Evolutionary conservation across 2,113 vertebrate genomes (phyloP).

Genomic region (Candoia aspera): DNA sequence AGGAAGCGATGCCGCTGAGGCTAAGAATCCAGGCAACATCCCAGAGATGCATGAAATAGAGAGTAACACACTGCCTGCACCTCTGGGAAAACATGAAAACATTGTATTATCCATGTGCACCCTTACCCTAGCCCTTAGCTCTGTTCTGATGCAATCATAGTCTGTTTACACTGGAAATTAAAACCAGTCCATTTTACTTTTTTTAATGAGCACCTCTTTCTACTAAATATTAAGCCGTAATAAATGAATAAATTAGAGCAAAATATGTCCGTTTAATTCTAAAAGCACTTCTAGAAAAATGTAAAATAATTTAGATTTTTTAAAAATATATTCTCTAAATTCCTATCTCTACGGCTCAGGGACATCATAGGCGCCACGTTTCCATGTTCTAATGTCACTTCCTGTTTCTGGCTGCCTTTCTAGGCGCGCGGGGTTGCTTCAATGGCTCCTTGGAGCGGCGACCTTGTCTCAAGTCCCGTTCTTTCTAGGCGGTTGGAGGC

Average conservation of each 20-base stretch:
- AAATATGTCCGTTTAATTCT: neutral
- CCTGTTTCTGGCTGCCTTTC: neutral
- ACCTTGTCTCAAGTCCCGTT: neutral
- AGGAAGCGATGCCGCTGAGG: neutral
- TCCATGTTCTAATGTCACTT: neutral
- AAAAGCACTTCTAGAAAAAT: neutral
- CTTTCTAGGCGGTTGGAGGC: slow-evolving; percentile 12
- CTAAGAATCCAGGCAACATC: too few relatives aligned
- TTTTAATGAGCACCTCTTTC: neutral
- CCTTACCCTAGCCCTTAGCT: accelerated
- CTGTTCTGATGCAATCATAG: too few relatives aligned
- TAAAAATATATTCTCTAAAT: neutral
- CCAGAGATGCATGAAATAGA: neutral
- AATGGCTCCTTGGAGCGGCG: neutral
- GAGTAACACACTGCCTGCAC: neutral
- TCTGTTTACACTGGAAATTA: neutral
- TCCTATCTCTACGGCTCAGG: neutral
- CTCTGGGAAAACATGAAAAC: neutral
- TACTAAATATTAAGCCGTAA: neutral
- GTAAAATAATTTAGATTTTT: neutral
- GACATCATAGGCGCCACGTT: neutral
- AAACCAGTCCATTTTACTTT: neutral
- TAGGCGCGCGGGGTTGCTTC: neutral
- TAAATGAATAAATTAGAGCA: neutral
- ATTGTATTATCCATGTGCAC: neutral